Evolutionary conservation across 2,797 vertebrate genomes (phyloP).

Genomic region (Oreortyx pictus): DNA sequence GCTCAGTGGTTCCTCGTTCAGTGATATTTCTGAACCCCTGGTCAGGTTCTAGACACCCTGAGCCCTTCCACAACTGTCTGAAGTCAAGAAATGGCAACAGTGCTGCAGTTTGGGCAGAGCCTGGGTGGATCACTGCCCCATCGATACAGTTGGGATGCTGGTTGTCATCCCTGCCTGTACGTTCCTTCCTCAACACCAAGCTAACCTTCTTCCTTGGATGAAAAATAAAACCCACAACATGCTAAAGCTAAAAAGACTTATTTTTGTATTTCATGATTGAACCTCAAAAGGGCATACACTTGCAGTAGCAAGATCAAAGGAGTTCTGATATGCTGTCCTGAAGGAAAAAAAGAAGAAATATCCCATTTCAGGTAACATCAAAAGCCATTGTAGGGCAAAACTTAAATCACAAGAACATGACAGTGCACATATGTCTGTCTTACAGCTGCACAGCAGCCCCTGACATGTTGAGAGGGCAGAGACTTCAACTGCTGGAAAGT

Average conservation of each 20-base stretch:
- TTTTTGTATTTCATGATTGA: rapidly evolving
- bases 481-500: background rate
- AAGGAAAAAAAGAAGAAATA: background rate
- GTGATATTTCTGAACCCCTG: background rate
- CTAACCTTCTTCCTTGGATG: background rate
- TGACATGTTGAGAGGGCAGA: background rate
- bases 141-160: rapidly evolving
- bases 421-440: slow-evolving; percentile 16
- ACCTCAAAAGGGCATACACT: background rate
- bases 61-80: background rate
- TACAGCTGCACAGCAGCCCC: background rate
- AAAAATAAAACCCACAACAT: too few relatives aligned
- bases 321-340: rapidly evolving
- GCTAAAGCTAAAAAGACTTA: too few relatives aligned
- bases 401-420: background rate
- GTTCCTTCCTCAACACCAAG: background rate
- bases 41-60: background rate
- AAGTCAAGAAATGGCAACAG: too few relatives aligned
- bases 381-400: background rate
- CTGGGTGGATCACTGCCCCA: background rate
- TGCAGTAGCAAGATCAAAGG: background rate
- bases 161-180: rapidly evolving
- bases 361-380: background rate
- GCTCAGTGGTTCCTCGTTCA: background rate
- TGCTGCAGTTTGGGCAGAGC: background rate